These are phyloP conservation scores for Drosophila sordidapex DNA, from an alignment of 2,888 invertebrate species.

Conservation along the genomic window DNA sequence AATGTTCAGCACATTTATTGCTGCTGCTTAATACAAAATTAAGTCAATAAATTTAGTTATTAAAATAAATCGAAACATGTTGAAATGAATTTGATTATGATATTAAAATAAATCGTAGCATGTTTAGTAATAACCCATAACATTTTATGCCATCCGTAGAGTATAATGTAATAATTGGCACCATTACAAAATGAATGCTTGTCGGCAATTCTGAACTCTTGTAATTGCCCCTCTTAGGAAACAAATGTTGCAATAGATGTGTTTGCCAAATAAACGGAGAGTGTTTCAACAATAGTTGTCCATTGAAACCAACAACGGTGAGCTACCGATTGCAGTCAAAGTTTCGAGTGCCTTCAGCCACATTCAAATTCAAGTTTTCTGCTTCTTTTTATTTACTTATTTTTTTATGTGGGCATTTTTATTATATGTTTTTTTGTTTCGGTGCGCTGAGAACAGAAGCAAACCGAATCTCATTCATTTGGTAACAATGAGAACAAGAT, in stretches of 20 bases:
- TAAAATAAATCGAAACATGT: background rate
- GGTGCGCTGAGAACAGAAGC: conserved; percentile 30
- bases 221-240: background rate
- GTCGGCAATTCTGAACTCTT: background rate
- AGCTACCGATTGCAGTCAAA: conserved; percentile 41
- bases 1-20: background rate
- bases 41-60: background rate
- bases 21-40: background rate
- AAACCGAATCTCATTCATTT: conserved; percentile 36
- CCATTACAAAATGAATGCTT: background rate
- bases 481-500: conserved; percentile 73
- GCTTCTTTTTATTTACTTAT: background rate
- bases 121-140: background rate
- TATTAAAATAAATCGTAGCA: background rate
- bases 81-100: background rate
- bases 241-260: background rate
- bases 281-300: conserved; percentile 2
- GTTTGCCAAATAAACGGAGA: conserved; percentile 3
- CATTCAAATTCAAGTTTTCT: conserved; percentile 35
- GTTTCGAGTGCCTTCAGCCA: conserved; percentile 25
- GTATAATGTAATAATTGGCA: background rate
- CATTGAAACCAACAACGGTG: conserved; percentile 10
- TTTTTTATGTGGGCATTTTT: conserved; percentile 3
- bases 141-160: background rate
- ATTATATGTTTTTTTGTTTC: background rate